Evolutionary conservation across 2,113 vertebrate genomes (phyloP).

Genomic region (Neotoma lepida): DNA sequence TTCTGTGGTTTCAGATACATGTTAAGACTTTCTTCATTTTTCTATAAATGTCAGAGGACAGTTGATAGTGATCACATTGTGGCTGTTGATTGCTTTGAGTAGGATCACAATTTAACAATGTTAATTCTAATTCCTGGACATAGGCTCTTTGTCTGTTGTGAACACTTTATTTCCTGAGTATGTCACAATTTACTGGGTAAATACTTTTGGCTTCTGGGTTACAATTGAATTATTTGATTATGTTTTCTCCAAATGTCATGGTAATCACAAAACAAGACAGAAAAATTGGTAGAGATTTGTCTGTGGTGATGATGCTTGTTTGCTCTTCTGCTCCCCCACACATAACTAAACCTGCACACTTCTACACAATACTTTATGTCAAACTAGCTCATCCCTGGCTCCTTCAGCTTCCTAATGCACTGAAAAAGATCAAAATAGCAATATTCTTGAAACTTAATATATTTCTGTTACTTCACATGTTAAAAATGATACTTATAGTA

Average conservation of each 20-base stretch:
- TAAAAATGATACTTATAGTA: not conserved
- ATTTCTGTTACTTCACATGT: not conserved
- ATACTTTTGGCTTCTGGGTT: not conserved
- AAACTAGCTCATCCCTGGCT: not conserved
- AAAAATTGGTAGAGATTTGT: not conserved
- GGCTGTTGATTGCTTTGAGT: not conserved
- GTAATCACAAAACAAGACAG: not conserved
- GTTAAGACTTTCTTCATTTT: not conserved
- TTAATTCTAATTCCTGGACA: not conserved
- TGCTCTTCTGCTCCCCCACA: too few relatives aligned
- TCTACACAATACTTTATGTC: not conserved
- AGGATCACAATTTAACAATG: not conserved
- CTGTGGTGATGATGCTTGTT: too few relatives aligned
- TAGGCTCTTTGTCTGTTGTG: not conserved
- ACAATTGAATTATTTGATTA: not conserved
- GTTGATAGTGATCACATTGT: not conserved
- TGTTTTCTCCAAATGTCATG: not conserved
- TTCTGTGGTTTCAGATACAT: not conserved
- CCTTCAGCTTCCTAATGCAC: not conserved
- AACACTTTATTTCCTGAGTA: not conserved
- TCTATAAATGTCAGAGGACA: not conserved
- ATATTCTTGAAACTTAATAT: slow-evolving; percentile 13
- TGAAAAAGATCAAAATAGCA: not conserved
- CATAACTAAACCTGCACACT: not conserved
- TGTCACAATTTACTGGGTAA: not conserved